Conservation (phyloP, 92 coral and sea anemone genomes). For the Umimayanthus kanabou region DNA sequence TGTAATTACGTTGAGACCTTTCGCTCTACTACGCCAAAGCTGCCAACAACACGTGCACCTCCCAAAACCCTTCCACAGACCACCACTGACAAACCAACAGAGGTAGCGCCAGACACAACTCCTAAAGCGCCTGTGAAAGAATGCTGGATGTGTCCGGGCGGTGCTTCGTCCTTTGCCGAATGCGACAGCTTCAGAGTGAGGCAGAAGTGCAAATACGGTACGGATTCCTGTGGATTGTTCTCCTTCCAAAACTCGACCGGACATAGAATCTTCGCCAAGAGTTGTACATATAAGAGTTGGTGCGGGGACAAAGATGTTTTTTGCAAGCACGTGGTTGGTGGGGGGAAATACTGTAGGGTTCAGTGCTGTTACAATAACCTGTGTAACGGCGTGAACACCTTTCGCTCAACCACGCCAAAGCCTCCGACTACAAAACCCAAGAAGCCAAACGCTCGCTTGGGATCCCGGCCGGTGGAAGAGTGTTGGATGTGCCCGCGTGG, state of each 20-base stretch:
- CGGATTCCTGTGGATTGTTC: constrained; percentile 29
- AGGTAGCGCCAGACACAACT: neutral
- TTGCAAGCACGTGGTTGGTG: constrained; percentile 11
- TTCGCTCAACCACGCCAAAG: constrained; percentile 9
- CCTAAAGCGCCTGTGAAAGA: neutral
- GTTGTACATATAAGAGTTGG: constrained; percentile 12
- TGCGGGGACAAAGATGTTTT: constrained; percentile 13
- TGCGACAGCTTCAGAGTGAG: neutral
- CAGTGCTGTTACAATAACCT: constrained; percentile 17
- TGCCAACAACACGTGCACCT: neutral
- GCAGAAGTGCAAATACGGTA: neutral
- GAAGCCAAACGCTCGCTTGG: neutral
- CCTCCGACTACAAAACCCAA: neutral
- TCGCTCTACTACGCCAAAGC: neutral
- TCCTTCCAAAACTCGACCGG: constrained; percentile 25
- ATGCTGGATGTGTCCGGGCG: no score
- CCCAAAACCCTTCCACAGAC: no score
- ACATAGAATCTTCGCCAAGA: constrained; percentile 20
- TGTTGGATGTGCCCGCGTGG: constrained; percentile 43
- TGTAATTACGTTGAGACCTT: constrained; percentile 12
- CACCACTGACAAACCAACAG: neutral
- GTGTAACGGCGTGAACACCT: constrained; percentile 14
- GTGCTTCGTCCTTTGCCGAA: no score
- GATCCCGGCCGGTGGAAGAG: constrained; percentile 8
- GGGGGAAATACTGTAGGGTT: constrained; percentile 24